A percentile compares a stretch with the other conserved stretches of the same genome.
Conservation (phyloP, 2,113 vertebrate species). For the Hippocampus guttulatus region DNA sequence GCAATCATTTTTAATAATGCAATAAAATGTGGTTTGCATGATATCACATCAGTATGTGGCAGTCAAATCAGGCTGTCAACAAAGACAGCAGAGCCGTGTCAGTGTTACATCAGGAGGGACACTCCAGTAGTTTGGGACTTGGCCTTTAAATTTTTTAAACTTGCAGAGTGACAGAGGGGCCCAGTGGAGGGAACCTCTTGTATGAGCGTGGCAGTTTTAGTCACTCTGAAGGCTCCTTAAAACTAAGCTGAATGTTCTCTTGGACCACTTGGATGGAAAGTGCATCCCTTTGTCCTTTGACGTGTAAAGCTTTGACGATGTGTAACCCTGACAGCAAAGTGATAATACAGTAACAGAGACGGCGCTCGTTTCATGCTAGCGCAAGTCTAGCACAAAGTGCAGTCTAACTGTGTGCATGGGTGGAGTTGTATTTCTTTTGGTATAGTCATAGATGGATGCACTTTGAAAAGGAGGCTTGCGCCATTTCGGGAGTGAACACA, state of each 20-base stretch:
- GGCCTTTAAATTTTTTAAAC: conserved; percentile 40
- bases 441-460: no score
- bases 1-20: background rate
- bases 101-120: conserved; percentile 34
- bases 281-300: background rate
- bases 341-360: no score
- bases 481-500: no score
- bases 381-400: no score
- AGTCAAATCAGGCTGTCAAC: conserved; percentile 41
- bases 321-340: no score
- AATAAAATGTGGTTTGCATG: background rate
- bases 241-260: conserved; percentile 4
- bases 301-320: no score
- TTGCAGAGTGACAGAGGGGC: conserved; percentile 41
- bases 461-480: no score
- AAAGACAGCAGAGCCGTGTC: conserved; percentile 20
- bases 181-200: conserved; percentile 20
- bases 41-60: conserved; percentile 21
- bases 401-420: no score
- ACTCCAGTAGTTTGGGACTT: conserved; percentile 32
- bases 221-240: conserved; percentile 13
- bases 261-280: background rate
- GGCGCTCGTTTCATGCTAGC: no score
- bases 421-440: no score
- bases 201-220: conserved; percentile 7